Evolutionary conservation across 2,113 vertebrate genomes (phyloP).

Genomic region (Vulpes vulpes): DNA sequence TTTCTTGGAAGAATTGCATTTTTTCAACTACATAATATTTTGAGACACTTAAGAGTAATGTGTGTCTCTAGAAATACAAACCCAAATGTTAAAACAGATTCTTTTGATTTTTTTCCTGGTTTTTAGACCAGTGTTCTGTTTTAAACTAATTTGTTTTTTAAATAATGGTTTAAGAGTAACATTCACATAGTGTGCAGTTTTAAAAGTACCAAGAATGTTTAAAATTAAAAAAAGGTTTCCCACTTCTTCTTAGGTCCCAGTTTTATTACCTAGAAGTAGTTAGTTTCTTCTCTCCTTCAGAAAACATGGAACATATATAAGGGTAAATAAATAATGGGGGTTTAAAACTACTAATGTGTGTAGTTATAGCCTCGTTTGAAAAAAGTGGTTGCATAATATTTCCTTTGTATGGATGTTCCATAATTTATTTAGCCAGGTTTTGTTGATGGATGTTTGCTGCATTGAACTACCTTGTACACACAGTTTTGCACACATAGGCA

Average conservation of each 20-base stretch:
- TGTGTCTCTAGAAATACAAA: constrained; percentile 42
- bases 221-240: constrained; percentile 35
- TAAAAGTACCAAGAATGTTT: background rate
- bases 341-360: background rate
- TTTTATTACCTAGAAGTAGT: constrained; percentile 50
- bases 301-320: constrained; percentile 21
- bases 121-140: constrained; percentile 53
- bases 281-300: constrained; percentile 30
- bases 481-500: background rate
- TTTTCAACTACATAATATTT: constrained; percentile 32
- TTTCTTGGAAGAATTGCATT: background rate
- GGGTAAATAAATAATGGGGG: background rate
- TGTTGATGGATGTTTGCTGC: background rate
- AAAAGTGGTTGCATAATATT: background rate
- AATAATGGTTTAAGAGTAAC: background rate
- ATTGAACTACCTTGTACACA: background rate
- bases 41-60: background rate
- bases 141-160: background rate
- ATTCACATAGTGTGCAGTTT: background rate
- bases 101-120: background rate
- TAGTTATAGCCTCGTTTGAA: background rate
- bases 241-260: background rate
- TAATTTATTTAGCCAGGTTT: background rate
- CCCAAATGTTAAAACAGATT: constrained; percentile 19
- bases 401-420: background rate